These are phyloP conservation scores for Plodia interpunctella DNA, from an alignment of 1,140 invertebrate genomes.

Conservation along the genomic window DNA sequence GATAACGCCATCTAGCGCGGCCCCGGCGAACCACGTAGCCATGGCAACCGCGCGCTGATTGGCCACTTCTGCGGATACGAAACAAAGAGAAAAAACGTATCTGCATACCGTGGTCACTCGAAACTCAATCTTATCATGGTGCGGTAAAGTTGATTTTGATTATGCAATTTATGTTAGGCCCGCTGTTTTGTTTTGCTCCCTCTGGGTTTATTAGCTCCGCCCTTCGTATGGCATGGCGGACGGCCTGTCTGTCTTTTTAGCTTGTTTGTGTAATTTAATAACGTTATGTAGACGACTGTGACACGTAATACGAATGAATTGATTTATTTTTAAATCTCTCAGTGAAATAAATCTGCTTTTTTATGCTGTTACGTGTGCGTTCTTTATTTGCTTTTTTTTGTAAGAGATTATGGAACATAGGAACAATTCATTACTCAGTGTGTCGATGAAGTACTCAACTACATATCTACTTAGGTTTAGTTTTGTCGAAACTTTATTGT, in stretches of 20 bases:
- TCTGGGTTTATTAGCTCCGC: constrained; percentile 59
- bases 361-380: background rate
- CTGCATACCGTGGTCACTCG: constrained; percentile 29
- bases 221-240: constrained; percentile 62
- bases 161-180: constrained; percentile 5
- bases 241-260: constrained; percentile 60
- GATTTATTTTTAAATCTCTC: background rate
- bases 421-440: too few relatives aligned
- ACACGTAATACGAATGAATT: constrained; percentile 2
- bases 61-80: constrained; percentile 46
- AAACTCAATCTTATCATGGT: constrained; percentile 38
- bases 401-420: too few relatives aligned
- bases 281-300: background rate
- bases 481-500: too few relatives aligned
- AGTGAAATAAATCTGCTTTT: background rate
- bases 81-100: constrained; percentile 37
- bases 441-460: too few relatives aligned
- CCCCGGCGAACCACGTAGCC: constrained; percentile 36
- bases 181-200: constrained; percentile 26
- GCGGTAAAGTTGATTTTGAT: constrained; percentile 41
- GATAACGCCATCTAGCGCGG: constrained; percentile 54
- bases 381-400: too few relatives aligned
- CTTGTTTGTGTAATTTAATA: constrained; percentile 15
- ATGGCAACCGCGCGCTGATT: constrained; percentile 66
- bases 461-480: too few relatives aligned